Evolutionary conservation across 2,113 vertebrate genomes (phyloP).

Genomic region (Actenoides lindsayi): DNA sequence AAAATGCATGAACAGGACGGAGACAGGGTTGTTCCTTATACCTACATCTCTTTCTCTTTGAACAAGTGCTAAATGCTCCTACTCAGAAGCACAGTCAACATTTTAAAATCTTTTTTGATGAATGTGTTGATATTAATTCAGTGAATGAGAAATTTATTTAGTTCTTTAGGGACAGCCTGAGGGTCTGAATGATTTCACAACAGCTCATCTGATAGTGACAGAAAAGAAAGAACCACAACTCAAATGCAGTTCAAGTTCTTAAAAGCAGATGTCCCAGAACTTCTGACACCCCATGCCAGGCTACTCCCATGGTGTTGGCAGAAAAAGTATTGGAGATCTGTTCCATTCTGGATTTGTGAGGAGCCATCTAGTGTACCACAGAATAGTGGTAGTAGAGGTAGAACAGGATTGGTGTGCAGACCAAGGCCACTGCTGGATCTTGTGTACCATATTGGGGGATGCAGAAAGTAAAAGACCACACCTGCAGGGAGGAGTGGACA

Average conservation of each 20-base stretch:
- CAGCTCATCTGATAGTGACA: not conserved
- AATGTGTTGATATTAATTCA: constrained; percentile 8
- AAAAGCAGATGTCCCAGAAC: not conserved
- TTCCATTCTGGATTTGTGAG: not conserved
- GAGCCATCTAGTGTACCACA: not conserved
- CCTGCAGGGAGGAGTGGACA: too few species aligned
- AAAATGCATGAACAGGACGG: not conserved
- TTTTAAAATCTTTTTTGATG: not conserved
- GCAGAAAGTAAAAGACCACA: too few species aligned
- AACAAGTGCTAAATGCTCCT: not conserved
- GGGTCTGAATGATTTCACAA: not conserved
- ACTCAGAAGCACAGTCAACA: not conserved
- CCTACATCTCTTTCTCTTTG: not conserved
- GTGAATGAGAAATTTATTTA: not conserved
- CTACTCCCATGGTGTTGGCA: not conserved
- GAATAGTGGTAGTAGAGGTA: not conserved
- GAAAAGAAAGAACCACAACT: not conserved
- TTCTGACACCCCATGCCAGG: not conserved
- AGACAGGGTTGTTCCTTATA: not conserved
- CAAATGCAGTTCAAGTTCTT: not conserved
- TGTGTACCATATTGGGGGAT: too few species aligned
- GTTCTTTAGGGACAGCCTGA: not conserved
- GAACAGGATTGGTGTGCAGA: too few species aligned
- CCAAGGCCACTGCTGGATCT: too few species aligned
- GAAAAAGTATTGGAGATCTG: not conserved